phyloP scores from a whole-genome alignment of 2,888 invertebrate genomes.

The Fissipunctia ypsillon region DNA sequence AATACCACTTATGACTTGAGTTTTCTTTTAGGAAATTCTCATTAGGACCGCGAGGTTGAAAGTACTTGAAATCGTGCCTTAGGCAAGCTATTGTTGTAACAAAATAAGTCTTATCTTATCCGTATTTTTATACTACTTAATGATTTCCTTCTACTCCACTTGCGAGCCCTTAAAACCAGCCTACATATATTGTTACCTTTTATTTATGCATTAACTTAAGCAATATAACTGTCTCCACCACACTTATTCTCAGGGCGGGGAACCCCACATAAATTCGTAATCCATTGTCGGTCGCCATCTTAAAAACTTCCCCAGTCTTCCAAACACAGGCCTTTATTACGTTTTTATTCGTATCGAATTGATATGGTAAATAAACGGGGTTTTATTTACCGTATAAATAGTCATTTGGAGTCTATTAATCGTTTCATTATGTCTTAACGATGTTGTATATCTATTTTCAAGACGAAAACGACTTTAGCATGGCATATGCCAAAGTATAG shows the following conservation, averaged over 20 bases:
- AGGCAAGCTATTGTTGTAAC: not conserved
- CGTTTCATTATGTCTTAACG: conserved; percentile 74
- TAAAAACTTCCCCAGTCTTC: conserved; percentile 66
- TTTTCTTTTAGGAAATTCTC: not conserved
- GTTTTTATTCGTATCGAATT: conserved; percentile 76
- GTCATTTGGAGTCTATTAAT: conserved; percentile 74
- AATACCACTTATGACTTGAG: not conserved
- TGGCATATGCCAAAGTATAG: not conserved
- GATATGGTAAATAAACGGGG: conserved; percentile 78
- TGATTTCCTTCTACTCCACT: conserved; percentile 19
- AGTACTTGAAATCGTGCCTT: too few relatives aligned
- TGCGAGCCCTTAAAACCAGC: conserved; percentile 52
- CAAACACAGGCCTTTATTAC: conserved; percentile 70
- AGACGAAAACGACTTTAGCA: not conserved
- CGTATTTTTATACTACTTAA: conserved; percentile 16
- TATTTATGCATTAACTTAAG: conserved; percentile 89
- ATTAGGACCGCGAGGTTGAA: not conserved
- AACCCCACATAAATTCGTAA: conserved; percentile 75
- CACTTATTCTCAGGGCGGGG: conserved; percentile 67
- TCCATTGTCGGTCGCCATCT: conserved; percentile 73
- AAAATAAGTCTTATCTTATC: not conserved
- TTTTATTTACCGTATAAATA: conserved; percentile 68
- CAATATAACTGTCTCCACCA: conserved; percentile 85
- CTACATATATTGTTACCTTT: conserved; percentile 86
- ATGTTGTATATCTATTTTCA: conserved; percentile 26